Percentiles rank a stretch among this genome's conserved stretches.
Conservation (phyloP, 2,888 invertebrate species). For the Sinopyrophorus schimmeli region DNA sequence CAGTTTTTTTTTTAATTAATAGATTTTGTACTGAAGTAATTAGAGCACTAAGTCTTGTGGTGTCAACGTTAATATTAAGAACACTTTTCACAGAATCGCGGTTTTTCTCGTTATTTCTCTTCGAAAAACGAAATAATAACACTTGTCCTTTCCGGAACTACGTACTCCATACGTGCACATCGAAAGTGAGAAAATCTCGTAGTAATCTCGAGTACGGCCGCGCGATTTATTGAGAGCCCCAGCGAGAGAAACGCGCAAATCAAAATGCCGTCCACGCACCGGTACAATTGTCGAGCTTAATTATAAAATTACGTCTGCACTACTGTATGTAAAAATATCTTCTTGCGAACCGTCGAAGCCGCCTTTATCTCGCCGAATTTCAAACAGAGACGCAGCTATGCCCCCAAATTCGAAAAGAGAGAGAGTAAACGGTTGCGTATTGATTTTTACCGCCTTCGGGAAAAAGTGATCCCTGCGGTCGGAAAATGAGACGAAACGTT, state of each 20-base stretch:
- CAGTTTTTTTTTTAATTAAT: too few species aligned
- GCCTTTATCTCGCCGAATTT: constrained; percentile 47
- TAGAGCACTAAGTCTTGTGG: too few species aligned
- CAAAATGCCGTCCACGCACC: constrained; percentile 25
- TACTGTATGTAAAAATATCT: constrained; percentile 51
- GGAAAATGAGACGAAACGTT: constrained; percentile 42
- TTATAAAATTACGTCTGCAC: constrained; percentile 51
- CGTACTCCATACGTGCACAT: constrained; percentile 21
- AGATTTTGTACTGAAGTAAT: too few species aligned
- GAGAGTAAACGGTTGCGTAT: constrained; percentile 45
- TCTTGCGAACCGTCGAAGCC: constrained; percentile 50
- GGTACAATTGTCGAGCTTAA: constrained; percentile 42
- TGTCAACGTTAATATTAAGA: too few species aligned
- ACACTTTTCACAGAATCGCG: too few species aligned
- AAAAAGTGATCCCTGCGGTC: constrained; percentile 40
- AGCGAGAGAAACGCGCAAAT: constrained; percentile 8
- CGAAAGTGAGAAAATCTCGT: constrained; percentile 10
- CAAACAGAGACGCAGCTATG: constrained; percentile 41
- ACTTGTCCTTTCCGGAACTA: too few species aligned
- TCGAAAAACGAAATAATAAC: too few species aligned
- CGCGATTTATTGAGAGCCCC: not conserved
- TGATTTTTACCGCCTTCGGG: constrained; percentile 51
- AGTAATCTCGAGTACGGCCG: constrained; percentile 5
- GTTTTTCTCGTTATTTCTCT: too few species aligned
- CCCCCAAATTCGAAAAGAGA: constrained; percentile 35